Evolutionary conservation across 2,888 invertebrate genomes (phyloP), one percentile per base, ranked within the genome.

Genomic region (Phrixothrix hirtus): DNA sequence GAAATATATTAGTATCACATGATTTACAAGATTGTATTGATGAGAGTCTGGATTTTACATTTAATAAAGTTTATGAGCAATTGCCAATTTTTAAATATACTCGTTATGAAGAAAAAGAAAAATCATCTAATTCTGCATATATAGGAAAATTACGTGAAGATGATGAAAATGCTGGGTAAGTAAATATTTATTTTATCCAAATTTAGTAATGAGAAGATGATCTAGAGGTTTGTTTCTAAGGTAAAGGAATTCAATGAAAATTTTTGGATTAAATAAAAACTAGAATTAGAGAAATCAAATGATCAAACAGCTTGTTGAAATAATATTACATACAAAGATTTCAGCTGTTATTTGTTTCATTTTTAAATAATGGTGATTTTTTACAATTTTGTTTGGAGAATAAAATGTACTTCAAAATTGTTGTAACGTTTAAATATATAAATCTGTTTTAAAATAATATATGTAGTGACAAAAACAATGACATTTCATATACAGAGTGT

Each of bases 11-110:
- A 36, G 77, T 79, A 62, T 77, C 78, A 29, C 79, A 78, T 61
- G 80, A 80, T 65, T 70, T 81, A 44, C 79, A 80, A 65, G 79
- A 81, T 62, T 81, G 78, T 59, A 71, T 81, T 27, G 79, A 72
- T 57, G 72, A 73, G 44, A 70, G 67, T 58, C 64, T 71, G 54
- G 73, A 73, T 64, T 69, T 69, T 59, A 68, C 69, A 53, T 81
- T 81, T 60, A 77, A 75, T 43, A 77, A 75, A 62, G 77, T 78
- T 52, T 79, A 78, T 65, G 78, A 79, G 48, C 78, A 78, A 60
- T 68, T 75, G 46, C 70, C 73, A 42, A 65, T 71, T 35, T 72
- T 75, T 54, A 74, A 71, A 61, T 75, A 75, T 63, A 74, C 69
- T 43, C 56, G 52, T 42, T 57, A 63, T 11, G 65, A 66, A 9